Percentiles rank a stretch among this genome's conserved stretches.
phyloP scores from a whole-genome alignment of 2,797 vertebrate genomes.

The Zalophus californianus region DNA sequence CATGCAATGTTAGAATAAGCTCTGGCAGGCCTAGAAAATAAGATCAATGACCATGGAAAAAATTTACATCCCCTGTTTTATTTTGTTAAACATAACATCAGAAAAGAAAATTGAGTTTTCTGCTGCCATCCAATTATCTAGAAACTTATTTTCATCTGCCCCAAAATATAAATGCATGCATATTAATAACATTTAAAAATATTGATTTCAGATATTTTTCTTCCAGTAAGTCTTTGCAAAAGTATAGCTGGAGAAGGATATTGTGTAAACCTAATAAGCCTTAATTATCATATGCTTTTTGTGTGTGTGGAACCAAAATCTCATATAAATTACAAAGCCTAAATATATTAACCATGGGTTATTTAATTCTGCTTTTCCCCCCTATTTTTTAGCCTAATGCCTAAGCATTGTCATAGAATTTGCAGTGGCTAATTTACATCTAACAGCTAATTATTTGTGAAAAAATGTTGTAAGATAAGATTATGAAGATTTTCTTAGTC shows the following conservation, averaged over 20 bases:
- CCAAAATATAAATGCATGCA: constrained; percentile 15
- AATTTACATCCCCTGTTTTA: not conserved
- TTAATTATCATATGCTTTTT: constrained; percentile 20
- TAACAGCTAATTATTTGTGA: constrained; percentile 30
- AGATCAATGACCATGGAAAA: not conserved
- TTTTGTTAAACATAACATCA: not conserved
- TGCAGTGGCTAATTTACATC: not conserved
- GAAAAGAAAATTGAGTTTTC: constrained; percentile 46
- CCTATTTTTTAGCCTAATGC: not conserved
- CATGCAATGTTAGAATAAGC: constrained; percentile 24
- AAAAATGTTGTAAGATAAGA: not conserved
- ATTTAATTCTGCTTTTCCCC: not conserved
- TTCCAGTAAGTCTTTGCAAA: not conserved
- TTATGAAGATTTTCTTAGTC: constrained; percentile 37
- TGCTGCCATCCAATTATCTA: not conserved
- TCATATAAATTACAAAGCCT: not conserved
- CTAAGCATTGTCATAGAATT: constrained; percentile 40
- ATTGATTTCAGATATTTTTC: not conserved
- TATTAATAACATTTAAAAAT: constrained; percentile 1
- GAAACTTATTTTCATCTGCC: not conserved
- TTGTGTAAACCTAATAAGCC: not conserved
- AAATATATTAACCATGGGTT: not conserved
- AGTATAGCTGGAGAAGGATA: not conserved
- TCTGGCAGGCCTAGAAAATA: constrained; percentile 17
- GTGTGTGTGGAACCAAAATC: not conserved